A percentile compares a stretch with the other conserved stretches of the same genome.
phyloP scores from a whole-genome alignment of 2,888 invertebrate genomes.

The Julus scandinavius region DNA sequence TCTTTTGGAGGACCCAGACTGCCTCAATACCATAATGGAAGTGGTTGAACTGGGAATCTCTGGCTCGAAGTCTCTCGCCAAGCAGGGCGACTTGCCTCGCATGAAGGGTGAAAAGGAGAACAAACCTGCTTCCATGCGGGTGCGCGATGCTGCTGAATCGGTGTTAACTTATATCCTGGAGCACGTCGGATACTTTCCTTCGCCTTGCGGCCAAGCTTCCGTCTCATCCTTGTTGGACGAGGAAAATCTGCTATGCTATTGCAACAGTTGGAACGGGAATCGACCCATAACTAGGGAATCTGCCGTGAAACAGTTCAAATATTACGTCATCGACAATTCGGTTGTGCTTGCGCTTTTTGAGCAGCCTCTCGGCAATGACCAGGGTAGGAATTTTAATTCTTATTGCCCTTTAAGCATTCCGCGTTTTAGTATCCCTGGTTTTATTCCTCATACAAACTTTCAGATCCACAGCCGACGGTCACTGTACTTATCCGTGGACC shows the following conservation, averaged over 20 bases:
- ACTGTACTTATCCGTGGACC: slow-evolving; percentile 89
- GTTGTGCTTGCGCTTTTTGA: slow-evolving; percentile 89
- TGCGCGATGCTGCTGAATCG: slow-evolving; percentile 96
- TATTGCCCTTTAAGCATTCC: not conserved
- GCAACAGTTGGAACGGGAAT: slow-evolving; percentile 72
- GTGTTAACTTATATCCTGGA: slow-evolving; percentile 90
- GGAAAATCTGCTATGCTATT: slow-evolving; percentile 80
- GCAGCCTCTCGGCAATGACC: slow-evolving; percentile 89
- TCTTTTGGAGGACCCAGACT: slow-evolving; percentile 89
- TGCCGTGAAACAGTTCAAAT: slow-evolving; percentile 76
- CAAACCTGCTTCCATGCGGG: slow-evolving; percentile 97
- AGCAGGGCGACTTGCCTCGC: slow-evolving; percentile 87
- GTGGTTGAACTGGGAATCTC: slow-evolving; percentile 98
- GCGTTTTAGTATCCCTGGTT: not conserved
- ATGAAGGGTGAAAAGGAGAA: slow-evolving; percentile 96
- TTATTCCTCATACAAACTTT: not conserved
- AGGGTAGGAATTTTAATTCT: slow-evolving; percentile 65
- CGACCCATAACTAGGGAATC: slow-evolving; percentile 69
- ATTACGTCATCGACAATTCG: slow-evolving; percentile 93
- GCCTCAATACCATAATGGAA: slow-evolving; percentile 91
- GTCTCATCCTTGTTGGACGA: slow-evolving; percentile 90
- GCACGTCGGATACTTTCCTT: slow-evolving; percentile 87
- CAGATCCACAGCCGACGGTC: slow-evolving; percentile 92
- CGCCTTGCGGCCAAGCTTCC: slow-evolving; percentile 84
- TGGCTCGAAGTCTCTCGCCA: slow-evolving; percentile 83